phyloP scores from a whole-genome alignment of 2,888 invertebrate genomes.

The Macrophya alboannulata region DNA sequence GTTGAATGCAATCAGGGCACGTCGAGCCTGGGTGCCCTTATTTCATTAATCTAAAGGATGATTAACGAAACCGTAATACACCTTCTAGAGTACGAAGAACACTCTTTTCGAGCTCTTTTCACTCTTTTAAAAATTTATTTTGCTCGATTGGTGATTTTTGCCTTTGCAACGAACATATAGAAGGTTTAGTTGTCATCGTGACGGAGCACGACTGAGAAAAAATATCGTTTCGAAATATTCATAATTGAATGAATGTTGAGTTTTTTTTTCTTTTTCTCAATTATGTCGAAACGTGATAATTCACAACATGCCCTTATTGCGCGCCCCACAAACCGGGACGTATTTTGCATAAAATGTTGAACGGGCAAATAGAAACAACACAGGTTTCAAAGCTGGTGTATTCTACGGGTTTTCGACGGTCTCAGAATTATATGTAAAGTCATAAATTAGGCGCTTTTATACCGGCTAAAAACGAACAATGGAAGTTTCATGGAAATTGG shows the following conservation, averaged over 20 bases:
- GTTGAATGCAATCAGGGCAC: not conserved
- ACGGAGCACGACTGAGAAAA: too few relatives aligned
- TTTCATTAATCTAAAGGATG: not conserved
- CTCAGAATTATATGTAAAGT: conserved; percentile 36
- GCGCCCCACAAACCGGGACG: not conserved
- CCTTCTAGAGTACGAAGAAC: not conserved
- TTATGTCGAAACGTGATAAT: too few relatives aligned
- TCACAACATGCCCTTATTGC: too few relatives aligned
- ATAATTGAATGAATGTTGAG: not conserved
- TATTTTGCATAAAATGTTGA: not conserved
- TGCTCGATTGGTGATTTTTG: too few relatives aligned
- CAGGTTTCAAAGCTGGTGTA: not conserved
- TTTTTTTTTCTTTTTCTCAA: not conserved
- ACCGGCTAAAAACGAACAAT: conserved; percentile 46
- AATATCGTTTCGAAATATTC: not conserved
- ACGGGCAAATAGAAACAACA: not conserved
- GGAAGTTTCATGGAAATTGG: conserved; percentile 54
- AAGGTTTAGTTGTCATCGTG: not conserved
- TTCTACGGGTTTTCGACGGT: conserved; percentile 11
- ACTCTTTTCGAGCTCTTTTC: too few relatives aligned
- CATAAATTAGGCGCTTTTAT: conserved; percentile 36
- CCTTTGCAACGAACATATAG: too few relatives aligned
- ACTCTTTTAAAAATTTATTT: too few relatives aligned
- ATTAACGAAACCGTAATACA: not conserved
- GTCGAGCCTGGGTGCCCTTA: not conserved